These are phyloP conservation scores for Hedychridium roseum DNA, from an alignment of 2,888 invertebrate species.

Conservation along the genomic window DNA sequence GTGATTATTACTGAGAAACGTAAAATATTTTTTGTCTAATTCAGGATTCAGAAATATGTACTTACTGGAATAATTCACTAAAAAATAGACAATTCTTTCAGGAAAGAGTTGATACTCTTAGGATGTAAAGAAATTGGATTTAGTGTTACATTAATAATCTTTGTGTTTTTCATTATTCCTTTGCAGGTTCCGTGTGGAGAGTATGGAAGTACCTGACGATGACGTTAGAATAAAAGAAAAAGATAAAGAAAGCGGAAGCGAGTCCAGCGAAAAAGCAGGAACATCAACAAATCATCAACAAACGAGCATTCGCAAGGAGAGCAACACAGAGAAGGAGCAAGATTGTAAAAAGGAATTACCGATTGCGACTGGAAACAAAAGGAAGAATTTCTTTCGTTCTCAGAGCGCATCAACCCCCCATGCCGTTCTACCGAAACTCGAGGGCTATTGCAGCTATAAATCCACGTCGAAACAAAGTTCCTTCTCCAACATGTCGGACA, in stretches of 20 bases:
- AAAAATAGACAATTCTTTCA: not conserved
- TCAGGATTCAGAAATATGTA: too few relatives aligned
- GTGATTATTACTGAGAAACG: too few relatives aligned
- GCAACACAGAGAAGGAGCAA: slow-evolving; percentile 11
- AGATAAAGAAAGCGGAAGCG: slow-evolving; percentile 22
- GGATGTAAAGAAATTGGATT: slow-evolving; percentile 1
- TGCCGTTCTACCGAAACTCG: slow-evolving; percentile 14
- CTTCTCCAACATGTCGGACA: slow-evolving; percentile 44
- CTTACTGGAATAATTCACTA: not conserved
- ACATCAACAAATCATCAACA: slow-evolving; percentile 15
- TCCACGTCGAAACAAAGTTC: slow-evolving; percentile 41
- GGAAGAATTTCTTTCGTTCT: slow-evolving; percentile 42
- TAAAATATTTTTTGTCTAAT: too few relatives aligned
- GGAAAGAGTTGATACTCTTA: not conserved
- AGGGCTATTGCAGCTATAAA: slow-evolving; percentile 28
- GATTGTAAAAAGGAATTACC: slow-evolving; percentile 14
- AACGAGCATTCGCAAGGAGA: slow-evolving; percentile 7
- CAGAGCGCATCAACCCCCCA: slow-evolving; percentile 50
- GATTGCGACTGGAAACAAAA: slow-evolving; percentile 17
- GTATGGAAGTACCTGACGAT: slow-evolving; percentile 57
- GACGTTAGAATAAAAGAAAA: slow-evolving; percentile 58
- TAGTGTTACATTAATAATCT: too few relatives aligned
- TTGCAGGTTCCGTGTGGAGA: slow-evolving; percentile 57
- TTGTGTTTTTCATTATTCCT: not conserved
- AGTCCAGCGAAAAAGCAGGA: slow-evolving; percentile 27